Base-by-base conservation (phyloP, 2,888 invertebrate species). In the Caenorhabditis doughertyi region DNA sequence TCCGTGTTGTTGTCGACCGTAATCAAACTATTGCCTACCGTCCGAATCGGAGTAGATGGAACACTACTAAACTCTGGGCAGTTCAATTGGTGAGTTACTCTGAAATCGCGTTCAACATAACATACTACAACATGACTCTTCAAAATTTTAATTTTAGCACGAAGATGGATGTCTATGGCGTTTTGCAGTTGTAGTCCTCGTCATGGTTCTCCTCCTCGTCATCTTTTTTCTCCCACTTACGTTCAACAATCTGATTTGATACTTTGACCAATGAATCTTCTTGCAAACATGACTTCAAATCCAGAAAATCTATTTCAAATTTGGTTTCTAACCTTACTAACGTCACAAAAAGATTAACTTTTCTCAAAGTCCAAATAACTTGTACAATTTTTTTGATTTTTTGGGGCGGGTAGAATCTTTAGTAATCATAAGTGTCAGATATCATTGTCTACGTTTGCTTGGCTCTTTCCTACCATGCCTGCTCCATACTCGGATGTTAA, bases 151-250 rank as follows among this genome's bases (percentile, higher is more conserved):
- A n/a, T 65, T 72, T 18, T 29, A 73, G 73, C 73, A 73, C 55
- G 47, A 73, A 16, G 73, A 73, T 29, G 65, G 73, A 2, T 73
- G 64, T 25, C 25, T 73, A n/a, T 73, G 65, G 73, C 62, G 73
- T 13, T 73, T 73, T 25, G 73, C 73, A 13, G 65, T 65, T 8
- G 64, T 73, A 13, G 65, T 73, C 5, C 73, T 73, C 25, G 56
- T 73, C 21, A 64, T 73, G 73, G 25, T 73, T 29, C 64, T 73
- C 3, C 73, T 73, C 4, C 73, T 73, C 35, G 64, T 65, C 44
- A 65, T 73, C 44, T 73, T 73, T 25, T 65, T 65, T 44, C 64
- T 73, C 25, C 73, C 73, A 32, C 73, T 73, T n/a, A 44, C 62
- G 16, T 56, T 73, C 9, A 44, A 73, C 47, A 73, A 56, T 25